phyloP scores from a whole-genome alignment of 2,888 invertebrate species.

The Ferdinandea cuprea region DNA sequence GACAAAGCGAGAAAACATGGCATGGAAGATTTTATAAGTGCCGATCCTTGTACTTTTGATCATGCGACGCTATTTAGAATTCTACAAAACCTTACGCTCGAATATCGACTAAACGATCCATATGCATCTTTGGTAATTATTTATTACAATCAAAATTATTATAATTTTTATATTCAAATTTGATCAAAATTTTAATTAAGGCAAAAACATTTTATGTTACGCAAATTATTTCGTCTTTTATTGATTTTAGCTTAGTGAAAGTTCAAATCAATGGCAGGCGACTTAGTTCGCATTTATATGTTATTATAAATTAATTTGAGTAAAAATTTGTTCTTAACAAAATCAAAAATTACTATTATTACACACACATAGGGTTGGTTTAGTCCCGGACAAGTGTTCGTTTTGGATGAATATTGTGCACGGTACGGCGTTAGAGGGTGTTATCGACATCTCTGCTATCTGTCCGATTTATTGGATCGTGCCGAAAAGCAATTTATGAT shows the following conservation, averaged over 20 bases:
- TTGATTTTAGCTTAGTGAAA: neutral
- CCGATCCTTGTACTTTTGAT: slow-evolving; percentile 99
- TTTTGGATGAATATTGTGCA: slow-evolving; percentile 98
- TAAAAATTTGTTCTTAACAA: slow-evolving; percentile 1
- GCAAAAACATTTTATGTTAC: neutral
- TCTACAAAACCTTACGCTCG: slow-evolving; percentile 95
- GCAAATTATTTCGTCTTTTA: neutral
- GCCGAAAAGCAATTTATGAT: slow-evolving; percentile 97
- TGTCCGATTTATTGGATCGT: slow-evolving; percentile 96
- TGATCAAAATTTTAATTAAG: slow-evolving; percentile 4
- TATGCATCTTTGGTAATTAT: slow-evolving; percentile 95
- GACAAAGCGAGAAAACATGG: slow-evolving; percentile 97
- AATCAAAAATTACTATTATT: slow-evolving; percentile 47
- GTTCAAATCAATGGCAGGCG: slow-evolving; percentile 12
- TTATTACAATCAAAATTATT: neutral
- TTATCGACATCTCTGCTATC: slow-evolving; percentile 97
- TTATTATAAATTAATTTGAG: slow-evolving; percentile 2
- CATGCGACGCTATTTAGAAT: slow-evolving; percentile 96
- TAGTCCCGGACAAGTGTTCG: slow-evolving; percentile 99
- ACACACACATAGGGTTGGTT: slow-evolving; percentile 94
- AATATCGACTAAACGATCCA: slow-evolving; percentile 98
- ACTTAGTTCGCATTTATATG: slow-evolving; percentile 28
- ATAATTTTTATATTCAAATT: slow-evolving; percentile 9
- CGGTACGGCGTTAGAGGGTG: slow-evolving; percentile 98
- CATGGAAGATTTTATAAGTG: slow-evolving; percentile 99